Evolutionary conservation across 2,888 invertebrate species (phyloP).

Genomic region (Rutpela maculata): DNA sequence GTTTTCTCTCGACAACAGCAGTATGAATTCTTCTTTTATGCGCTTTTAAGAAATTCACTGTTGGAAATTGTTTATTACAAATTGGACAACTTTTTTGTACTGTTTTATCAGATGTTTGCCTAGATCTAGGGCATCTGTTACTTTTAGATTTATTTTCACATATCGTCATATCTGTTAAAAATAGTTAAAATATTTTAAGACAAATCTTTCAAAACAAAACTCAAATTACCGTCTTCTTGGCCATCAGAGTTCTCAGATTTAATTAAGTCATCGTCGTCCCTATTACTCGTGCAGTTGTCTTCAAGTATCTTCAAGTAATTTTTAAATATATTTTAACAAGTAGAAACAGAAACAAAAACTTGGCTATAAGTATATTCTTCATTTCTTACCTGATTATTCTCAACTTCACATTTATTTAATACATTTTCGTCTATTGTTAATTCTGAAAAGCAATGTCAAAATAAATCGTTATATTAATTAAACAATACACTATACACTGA

Average conservation of each 20-base stretch:
- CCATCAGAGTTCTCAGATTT: not conserved
- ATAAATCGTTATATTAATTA: not conserved
- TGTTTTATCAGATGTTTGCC: not conserved
- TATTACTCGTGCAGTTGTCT: not conserved
- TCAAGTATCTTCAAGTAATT: not conserved
- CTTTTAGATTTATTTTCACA: not conserved
- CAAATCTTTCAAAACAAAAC: not conserved
- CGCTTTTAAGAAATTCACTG: conserved; percentile 43
- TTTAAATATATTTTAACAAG: not conserved
- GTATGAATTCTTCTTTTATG: conserved; percentile 59
- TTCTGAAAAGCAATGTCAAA: not conserved
- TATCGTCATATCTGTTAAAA: not conserved
- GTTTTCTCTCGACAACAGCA: conserved; percentile 54
- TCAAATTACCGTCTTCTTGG: not conserved
- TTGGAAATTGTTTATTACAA: conserved; percentile 47
- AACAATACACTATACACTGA: not conserved
- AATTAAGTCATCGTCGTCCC: not conserved
- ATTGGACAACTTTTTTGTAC: conserved; percentile 20
- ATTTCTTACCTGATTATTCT: not conserved
- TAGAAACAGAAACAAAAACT: not conserved
- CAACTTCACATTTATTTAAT: not conserved
- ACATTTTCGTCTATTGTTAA: not conserved
- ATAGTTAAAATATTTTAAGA: not conserved
- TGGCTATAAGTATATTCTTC: not conserved
- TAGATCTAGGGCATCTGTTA: not conserved